Evolutionary conservation across 1,140 invertebrate species (phyloP).

Genomic region (Trachelipus rathkii): DNA sequence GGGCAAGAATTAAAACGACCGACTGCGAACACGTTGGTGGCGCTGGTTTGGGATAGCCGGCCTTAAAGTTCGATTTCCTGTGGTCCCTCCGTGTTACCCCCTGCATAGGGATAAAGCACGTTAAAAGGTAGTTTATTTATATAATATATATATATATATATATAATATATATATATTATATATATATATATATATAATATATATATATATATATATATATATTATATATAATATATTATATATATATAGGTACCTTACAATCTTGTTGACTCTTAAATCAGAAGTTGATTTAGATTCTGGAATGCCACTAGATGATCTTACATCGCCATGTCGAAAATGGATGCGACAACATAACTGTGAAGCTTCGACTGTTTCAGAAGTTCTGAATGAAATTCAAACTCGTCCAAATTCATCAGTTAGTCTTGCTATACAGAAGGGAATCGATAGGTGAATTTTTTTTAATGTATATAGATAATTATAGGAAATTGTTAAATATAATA

Average conservation of each 20-base stretch:
- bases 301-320: constrained; percentile 30
- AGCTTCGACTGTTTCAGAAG: constrained; percentile 28
- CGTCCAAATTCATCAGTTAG: constrained; percentile 25
- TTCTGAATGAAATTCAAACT: constrained; percentile 25
- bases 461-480: background rate
- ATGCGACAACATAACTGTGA: constrained; percentile 22
- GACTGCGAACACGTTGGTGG: no score
- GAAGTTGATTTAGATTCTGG: constrained; percentile 30
- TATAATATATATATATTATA: background rate
- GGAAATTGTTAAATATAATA: no score
- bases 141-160: no score
- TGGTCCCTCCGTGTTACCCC: no score
- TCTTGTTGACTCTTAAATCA: constrained; percentile 37
- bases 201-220: constrained; percentile 19
- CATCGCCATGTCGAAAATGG: constrained; percentile 23
- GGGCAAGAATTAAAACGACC: no score
- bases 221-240: background rate
- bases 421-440: constrained; percentile 34
- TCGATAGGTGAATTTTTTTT: constrained; percentile 34
- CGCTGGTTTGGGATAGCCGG: no score
- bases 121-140: no score
- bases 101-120: no score
- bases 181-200: constrained; percentile 20
- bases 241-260: constrained; percentile 28
- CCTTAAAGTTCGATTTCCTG: no score